Evolutionary conservation across 2,113 vertebrate species (phyloP), one percentile per base, ranked within the genome.

Genomic region (Grammomys surdaster): DNA sequence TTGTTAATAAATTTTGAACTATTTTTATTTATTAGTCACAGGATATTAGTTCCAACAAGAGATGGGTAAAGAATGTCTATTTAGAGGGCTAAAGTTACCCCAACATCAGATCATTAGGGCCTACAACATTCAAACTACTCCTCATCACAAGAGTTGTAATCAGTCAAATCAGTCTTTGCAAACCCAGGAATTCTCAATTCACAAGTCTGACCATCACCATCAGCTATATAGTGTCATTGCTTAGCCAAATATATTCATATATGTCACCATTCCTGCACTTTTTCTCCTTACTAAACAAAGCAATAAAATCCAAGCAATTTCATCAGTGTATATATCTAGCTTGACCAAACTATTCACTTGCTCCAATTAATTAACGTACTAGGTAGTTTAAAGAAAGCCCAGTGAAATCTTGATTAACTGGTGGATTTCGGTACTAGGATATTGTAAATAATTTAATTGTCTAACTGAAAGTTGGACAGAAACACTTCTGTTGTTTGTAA

Each of bases 321-420:
- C 16, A 87, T 89, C 63, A 94, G 26, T 90, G n/a, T 56, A 96
- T 90, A 93, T 17, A 97, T 94, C 80, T 95, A 96, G 88, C 78
- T 93, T 92, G 80, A 36, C 67, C 91, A 92, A 97, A 93, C 3
- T 84, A 87, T 91, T 95, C 48, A 95, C 73, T 93, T 93, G 48
- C 56, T 94, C 56, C 60, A 95, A 95, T 95, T 96, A 95, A 97
- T 97, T 87, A 88, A 90, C 46, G 93, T 94, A 87, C n/a, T 67
- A 81, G 43, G 10, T 60, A 72, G 86, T 85, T 95, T 89, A 90
- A 87, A 84, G 31, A 96, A 96, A 48, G 7, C 60, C 73, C 13
- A 78, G 19, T 51, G 86, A 93, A 97, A 90, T 28, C 63, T 80
- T 95, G 75, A 95, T 93, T 85, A 95, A 95, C 10, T 48, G 36